These are phyloP conservation scores for Tachypleus tridentatus DNA, from an alignment of 1,140 invertebrate genomes.

Conservation along the genomic window DNA sequence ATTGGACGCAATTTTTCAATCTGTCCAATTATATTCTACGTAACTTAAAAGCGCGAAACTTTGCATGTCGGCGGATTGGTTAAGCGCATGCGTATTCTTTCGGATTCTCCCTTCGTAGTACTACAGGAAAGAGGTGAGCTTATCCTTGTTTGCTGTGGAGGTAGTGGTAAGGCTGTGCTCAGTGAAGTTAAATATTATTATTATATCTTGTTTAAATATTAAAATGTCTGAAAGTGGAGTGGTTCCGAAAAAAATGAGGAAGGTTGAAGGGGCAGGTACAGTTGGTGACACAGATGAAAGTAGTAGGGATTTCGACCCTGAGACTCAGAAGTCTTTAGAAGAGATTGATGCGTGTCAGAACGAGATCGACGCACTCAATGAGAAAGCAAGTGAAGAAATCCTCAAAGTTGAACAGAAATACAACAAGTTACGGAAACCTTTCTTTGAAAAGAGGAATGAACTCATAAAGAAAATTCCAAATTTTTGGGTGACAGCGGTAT, in stretches of 20 bases:
- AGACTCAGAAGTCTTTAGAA: constrained; percentile 57
- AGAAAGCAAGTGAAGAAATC: constrained; percentile 80
- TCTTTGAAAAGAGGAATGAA: constrained; percentile 68
- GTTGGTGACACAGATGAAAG: constrained; percentile 31
- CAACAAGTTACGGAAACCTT: constrained; percentile 72
- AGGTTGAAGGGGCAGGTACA: constrained; percentile 26
- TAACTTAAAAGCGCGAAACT: too few relatives aligned
- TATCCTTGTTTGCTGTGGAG: too few relatives aligned
- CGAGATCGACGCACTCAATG: constrained; percentile 66
- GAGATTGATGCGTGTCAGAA: constrained; percentile 67
- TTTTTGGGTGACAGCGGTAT: constrained; percentile 82
- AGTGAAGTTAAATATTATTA: too few relatives aligned
- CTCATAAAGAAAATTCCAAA: constrained; percentile 77
- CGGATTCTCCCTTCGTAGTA: too few relatives aligned
- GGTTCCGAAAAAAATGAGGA: constrained; percentile 31
- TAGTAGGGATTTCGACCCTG: constrained; percentile 43
- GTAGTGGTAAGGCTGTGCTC: too few relatives aligned
- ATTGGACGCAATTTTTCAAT: too few relatives aligned
- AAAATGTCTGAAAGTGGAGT: constrained; percentile 25
- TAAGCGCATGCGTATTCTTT: too few relatives aligned
- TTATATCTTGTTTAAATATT: too few relatives aligned
- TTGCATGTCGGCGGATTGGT: too few relatives aligned
- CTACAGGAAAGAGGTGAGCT: too few relatives aligned
- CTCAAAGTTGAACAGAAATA: constrained; percentile 85
- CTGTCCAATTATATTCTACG: too few relatives aligned